phyloP scores from a whole-genome alignment of 2,888 invertebrate genomes.

The Cheilosia scutellata region DNA sequence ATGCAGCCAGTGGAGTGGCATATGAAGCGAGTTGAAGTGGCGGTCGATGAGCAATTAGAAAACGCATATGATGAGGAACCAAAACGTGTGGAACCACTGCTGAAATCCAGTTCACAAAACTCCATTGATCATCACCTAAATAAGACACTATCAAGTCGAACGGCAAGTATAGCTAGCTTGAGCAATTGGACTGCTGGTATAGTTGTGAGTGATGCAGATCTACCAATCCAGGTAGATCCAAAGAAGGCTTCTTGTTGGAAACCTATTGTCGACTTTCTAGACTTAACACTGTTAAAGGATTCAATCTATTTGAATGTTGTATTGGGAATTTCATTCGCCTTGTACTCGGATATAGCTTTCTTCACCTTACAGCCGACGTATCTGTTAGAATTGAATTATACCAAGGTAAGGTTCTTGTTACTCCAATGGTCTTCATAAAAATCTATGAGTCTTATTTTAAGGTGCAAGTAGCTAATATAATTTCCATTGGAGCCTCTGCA shows the following conservation, averaged over 20 bases:
- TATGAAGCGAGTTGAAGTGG: conserved; percentile 85
- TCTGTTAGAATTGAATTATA: conserved; percentile 81
- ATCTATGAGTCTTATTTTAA: conserved; percentile 76
- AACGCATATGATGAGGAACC: conserved; percentile 62
- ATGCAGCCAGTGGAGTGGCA: conserved; percentile 92
- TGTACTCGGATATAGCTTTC: conserved; percentile 89
- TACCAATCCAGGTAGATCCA: conserved; percentile 79
- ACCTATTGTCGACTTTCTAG: conserved; percentile 87
- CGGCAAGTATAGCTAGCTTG: conserved; percentile 82
- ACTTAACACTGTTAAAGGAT: conserved; percentile 87
- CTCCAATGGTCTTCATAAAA: neutral
- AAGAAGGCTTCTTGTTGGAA: conserved; percentile 80
- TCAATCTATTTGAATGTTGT: conserved; percentile 89
- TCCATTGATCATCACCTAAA: conserved; percentile 13
- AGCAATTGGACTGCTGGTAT: conserved; percentile 83
- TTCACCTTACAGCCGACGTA: conserved; percentile 88
- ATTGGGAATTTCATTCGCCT: conserved; percentile 88
- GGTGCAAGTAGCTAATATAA: conserved; percentile 88
- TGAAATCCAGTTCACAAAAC: conserved; percentile 13
- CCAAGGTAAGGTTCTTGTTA: conserved; percentile 78
- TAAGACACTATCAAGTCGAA: conserved; percentile 76
- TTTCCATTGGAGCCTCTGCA: conserved; percentile 89
- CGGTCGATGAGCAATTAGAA: conserved; percentile 80
- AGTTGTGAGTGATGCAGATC: conserved; percentile 81
- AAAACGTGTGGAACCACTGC: conserved; percentile 43